Conservation (phyloP, 2,888 invertebrate species). For the Venusia cambrica region DNA sequence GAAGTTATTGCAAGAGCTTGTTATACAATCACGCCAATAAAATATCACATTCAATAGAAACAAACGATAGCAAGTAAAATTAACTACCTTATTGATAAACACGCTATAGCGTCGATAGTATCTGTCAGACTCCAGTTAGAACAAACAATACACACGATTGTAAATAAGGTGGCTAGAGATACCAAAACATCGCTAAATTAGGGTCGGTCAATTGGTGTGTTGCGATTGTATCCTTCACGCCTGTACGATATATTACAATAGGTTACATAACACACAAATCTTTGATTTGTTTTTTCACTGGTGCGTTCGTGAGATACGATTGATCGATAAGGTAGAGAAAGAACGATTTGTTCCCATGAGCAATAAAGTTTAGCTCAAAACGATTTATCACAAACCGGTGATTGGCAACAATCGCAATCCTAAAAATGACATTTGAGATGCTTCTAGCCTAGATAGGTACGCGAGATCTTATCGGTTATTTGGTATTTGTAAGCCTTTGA, state of each 20-base stretch:
- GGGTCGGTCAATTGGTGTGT: conserved; percentile 25
- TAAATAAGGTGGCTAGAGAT: no score
- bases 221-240: conserved; percentile 46
- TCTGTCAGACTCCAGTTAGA: no score
- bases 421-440: conserved; percentile 30
- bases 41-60: conserved; percentile 7
- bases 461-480: no score
- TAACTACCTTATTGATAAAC: conserved; percentile 1
- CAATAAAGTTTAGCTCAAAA: conserved; percentile 39
- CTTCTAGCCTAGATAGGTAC: no score
- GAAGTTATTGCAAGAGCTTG: no score
- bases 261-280: conserved; percentile 41
- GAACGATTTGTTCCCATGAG: conserved; percentile 47
- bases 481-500: no score
- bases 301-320: conserved; percentile 32
- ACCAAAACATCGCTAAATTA: conserved; percentile 27
- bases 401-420: conserved; percentile 39
- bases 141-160: conserved; percentile 9
- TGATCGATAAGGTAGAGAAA: conserved; percentile 18
- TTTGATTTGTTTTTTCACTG: conserved; percentile 34
- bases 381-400: conserved; percentile 36
- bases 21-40: no score
- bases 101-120: no score
- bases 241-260: conserved; percentile 42
- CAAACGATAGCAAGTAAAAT: conserved; percentile 1